A percentile compares a stretch with the other conserved stretches of the same genome.
Evolutionary conservation across 2,113 vertebrate species (phyloP).

Genomic region (Montifringilla adamsi): DNA sequence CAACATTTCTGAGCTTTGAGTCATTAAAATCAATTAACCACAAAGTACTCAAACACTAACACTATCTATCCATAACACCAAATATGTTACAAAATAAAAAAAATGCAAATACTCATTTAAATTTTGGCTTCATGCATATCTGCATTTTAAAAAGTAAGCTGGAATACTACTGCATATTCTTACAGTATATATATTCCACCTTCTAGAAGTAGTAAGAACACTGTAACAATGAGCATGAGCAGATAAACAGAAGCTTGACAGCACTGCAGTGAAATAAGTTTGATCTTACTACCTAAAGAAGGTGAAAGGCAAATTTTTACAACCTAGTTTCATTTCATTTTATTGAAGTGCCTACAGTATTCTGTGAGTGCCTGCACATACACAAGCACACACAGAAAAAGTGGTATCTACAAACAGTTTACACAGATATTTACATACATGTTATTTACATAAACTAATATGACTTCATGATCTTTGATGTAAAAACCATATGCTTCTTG

Average conservation of each 20-base stretch:
- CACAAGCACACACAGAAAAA: slow-evolving; percentile 64
- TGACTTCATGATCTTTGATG: slow-evolving; percentile 60
- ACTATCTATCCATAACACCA: slow-evolving; percentile 50
- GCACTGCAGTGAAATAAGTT: not conserved
- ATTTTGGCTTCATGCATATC: slow-evolving; percentile 48
- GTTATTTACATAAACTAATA: slow-evolving; percentile 65
- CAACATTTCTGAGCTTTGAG: slow-evolving; percentile 44
- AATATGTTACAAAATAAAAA: slow-evolving; percentile 61
- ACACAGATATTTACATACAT: slow-evolving; percentile 73
- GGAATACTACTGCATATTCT: slow-evolving; percentile 35
- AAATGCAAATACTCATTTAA: slow-evolving; percentile 34
- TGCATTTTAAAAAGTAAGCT: slow-evolving; percentile 48
- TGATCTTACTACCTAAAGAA: slow-evolving; percentile 63
- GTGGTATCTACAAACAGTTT: slow-evolving; percentile 67
- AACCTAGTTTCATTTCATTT: slow-evolving; percentile 61
- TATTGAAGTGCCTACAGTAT: slow-evolving; percentile 64
- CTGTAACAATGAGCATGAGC: not conserved
- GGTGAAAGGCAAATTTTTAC: slow-evolving; percentile 61
- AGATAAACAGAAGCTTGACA: slow-evolving; percentile 12
- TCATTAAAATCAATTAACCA: slow-evolving; percentile 47
- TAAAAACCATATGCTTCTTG: slow-evolving; percentile 66
- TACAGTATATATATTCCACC: slow-evolving; percentile 54
- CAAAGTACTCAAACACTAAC: slow-evolving; percentile 31
- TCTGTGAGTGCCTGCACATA: slow-evolving; percentile 68
- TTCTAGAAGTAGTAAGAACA: slow-evolving; percentile 59